phyloP scores from a whole-genome alignment of 92 coral and sea anemone species.

The Epizoanthus scotinus region DNA sequence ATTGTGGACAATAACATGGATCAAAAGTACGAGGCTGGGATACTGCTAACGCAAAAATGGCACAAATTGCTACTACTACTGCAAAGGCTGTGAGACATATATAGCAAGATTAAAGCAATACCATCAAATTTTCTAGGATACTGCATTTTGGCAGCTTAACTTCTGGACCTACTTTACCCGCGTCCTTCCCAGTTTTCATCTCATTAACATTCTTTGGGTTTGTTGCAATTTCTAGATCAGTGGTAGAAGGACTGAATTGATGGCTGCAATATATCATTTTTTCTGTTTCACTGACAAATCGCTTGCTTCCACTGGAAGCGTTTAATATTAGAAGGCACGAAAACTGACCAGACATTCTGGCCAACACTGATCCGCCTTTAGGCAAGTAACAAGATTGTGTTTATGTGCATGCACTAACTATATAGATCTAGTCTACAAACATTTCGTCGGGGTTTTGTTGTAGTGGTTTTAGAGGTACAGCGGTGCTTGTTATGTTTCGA shows the following conservation, averaged over 20 bases:
- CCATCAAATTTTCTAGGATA: no score
- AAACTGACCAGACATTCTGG: constrained; percentile 4
- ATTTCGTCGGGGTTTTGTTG: background rate
- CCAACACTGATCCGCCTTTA: background rate
- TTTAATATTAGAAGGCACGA: background rate
- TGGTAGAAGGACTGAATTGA: constrained; percentile 7
- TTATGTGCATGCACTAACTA: background rate
- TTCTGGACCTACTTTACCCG: no score
- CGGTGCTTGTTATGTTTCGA: background rate
- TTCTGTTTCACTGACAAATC: background rate
- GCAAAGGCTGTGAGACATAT: no score
- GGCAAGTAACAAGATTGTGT: background rate
- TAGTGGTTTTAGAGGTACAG: background rate
- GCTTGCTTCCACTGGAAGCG: constrained; percentile 33
- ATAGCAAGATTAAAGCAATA: no score
- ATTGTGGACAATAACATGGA: no score
- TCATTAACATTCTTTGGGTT: no score
- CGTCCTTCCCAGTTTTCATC: no score
- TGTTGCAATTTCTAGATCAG: background rate
- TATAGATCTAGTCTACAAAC: background rate
- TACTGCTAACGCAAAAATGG: no score
- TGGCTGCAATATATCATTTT: background rate
- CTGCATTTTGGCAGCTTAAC: no score
- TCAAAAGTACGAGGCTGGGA: no score
- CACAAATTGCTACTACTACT: no score